phyloP scores from a whole-genome alignment of 2,113 vertebrate genomes.

The Rafetus swinhoei region DNA sequence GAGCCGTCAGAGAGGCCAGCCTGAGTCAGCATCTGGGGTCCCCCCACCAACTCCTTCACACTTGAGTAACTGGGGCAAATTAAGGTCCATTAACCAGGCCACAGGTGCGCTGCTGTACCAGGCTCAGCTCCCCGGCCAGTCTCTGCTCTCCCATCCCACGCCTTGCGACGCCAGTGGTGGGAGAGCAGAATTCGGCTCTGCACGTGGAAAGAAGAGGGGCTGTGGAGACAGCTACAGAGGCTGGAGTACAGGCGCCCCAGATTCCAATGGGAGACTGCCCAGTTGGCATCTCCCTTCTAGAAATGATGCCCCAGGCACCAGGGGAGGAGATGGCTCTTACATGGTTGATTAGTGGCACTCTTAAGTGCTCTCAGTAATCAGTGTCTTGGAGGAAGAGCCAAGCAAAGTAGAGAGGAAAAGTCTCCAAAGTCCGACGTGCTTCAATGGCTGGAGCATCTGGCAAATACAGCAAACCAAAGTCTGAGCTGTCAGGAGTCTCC shows the following conservation, averaged over 20 bases:
- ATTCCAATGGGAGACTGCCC: not conserved
- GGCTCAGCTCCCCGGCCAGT: not conserved
- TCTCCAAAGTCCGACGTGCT: not conserved
- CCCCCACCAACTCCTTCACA: not conserved
- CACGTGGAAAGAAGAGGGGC: not conserved
- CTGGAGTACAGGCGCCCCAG: not conserved
- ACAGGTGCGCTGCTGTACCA: not conserved
- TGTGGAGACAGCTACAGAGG: not conserved
- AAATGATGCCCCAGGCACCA: not conserved
- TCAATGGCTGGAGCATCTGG: not conserved
- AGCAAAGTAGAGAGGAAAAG: not conserved
- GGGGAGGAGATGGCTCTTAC: not conserved
- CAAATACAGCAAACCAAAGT: not conserved
- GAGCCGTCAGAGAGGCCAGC: not conserved
- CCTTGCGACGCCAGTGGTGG: not conserved
- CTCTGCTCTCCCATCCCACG: not conserved
- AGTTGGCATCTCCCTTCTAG: not conserved
- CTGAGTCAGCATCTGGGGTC: not conserved
- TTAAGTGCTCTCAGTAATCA: not conserved
- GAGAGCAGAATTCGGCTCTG: not conserved
- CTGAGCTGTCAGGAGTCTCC: not conserved
- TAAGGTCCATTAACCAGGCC: not conserved
- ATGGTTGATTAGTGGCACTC: not conserved
- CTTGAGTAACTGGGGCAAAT: not conserved
- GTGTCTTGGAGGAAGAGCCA: not conserved